Evolutionary conservation across 2,888 invertebrate genomes (phyloP), one percentile per base, ranked within the genome.

Genomic region (Pachymerium ferrugineum): DNA sequence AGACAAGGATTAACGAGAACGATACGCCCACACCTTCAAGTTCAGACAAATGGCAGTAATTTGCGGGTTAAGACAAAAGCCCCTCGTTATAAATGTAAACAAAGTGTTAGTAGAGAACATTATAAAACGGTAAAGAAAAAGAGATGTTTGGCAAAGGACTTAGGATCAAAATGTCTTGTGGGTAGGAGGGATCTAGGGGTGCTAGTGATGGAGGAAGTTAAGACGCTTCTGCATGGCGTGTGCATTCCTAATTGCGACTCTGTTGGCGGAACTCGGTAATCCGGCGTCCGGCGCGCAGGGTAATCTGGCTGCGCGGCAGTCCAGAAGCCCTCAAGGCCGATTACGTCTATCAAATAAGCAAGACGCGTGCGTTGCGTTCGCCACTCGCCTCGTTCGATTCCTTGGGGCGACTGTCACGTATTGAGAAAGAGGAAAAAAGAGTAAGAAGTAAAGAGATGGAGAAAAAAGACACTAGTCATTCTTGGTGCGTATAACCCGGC

Each of bases 1-100:
- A 62, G 62, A 62, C n/a, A 28, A 10, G 62, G 62, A 62, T 62
- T 62, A 62, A 28, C 14, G 25, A 22, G 25, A 62, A 62, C 62
- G 62, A 62, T 62, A 62, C 62, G 62, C 62, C 62, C 62, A 62
- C 62, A 62, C 62, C 62, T 62, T 28, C 25, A 28, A 22, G 38
- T 16, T 10, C 19, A 62, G 62, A 62, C 62, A 62, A 62, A 62
- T 62, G 62, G 62, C 62, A 62, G 62, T 62, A 62, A 62, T 62
- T 62, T 62, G 62, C 62, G 62, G 62, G 62, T 62, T 62, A 62
- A 62, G 62, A 62, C 62, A 62, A 62, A 62, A 62, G 62, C 62
- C 5, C 14, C 62, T 62, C 62, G 62, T 62, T 62, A 62, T 12
- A n/a, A 62, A 28, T 25, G 25, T 62, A 62, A 62, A 62, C 62